phyloP scores from a whole-genome alignment of 2,888 invertebrate species.

The Ornithoptera alexandrae region DNA sequence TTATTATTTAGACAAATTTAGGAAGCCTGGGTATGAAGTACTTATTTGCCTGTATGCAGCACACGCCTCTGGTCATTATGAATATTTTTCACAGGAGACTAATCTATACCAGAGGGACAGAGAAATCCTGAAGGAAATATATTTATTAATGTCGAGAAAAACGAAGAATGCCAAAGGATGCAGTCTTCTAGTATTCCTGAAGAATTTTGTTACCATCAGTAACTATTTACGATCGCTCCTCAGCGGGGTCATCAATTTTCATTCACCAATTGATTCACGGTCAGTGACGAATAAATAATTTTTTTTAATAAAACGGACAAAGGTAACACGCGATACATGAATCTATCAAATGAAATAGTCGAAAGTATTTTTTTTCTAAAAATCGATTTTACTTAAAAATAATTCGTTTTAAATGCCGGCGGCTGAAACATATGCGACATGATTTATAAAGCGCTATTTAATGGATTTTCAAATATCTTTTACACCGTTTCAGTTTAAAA shows the following conservation, averaged over 20 bases:
- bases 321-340: conserved; percentile 24
- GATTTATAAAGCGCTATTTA: conserved; percentile 73
- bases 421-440: conserved; percentile 64
- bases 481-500: conserved; percentile 38
- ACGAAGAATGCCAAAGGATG: too few relatives aligned
- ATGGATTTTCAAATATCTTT: conserved; percentile 71
- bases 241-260: conserved; percentile 3
- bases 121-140: too few relatives aligned
- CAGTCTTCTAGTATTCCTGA: too few relatives aligned
- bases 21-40: too few relatives aligned
- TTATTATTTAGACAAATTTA: too few relatives aligned
- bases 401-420: conserved; percentile 48
- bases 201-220: too few relatives aligned
- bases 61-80: too few relatives aligned
- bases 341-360: conserved; percentile 37
- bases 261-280: conserved; percentile 15
- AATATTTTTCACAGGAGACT: too few relatives aligned
- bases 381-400: conserved; percentile 41
- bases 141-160: too few relatives aligned
- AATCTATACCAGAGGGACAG: too few relatives aligned
- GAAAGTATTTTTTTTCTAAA: conserved; percentile 45
- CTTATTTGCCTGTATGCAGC: too few relatives aligned
- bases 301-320: conserved; percentile 22
- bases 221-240: too few relatives aligned
- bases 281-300: conserved; percentile 11